Conservation (phyloP, 2,888 invertebrate species). For the Calameuta filiformis region DNA sequence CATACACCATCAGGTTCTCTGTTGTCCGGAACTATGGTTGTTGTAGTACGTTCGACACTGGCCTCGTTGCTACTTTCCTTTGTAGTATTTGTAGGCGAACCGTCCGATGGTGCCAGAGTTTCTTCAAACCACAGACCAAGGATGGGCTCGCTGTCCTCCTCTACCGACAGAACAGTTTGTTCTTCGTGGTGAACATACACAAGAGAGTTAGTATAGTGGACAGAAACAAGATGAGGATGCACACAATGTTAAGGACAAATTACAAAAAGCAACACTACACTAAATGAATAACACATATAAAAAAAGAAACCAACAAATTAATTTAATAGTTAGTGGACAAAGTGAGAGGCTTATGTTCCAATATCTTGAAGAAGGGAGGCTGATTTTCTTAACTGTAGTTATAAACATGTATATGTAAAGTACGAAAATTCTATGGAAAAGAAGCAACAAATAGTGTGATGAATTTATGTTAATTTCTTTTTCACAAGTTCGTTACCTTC, state of each 20-base stretch:
- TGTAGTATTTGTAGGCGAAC: conserved; percentile 70
- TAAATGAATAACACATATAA: not conserved
- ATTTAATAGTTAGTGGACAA: not conserved
- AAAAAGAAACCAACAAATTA: not conserved
- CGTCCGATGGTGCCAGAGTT: conserved; percentile 84
- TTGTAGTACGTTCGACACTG: conserved; percentile 68
- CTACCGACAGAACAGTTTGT: conserved; percentile 66
- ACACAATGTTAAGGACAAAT: not conserved
- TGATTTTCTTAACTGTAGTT: not conserved
- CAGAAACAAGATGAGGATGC: conserved; percentile 37
- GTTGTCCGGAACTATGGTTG: conserved; percentile 78
- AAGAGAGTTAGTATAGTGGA: conserved; percentile 50
- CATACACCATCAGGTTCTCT: conserved; percentile 80
- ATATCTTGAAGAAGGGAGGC: not conserved
- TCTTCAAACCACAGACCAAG: conserved; percentile 96
- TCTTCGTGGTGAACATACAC: conserved; percentile 54
- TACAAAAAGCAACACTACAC: not conserved
- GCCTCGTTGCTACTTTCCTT: conserved; percentile 68
- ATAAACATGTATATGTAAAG: not conserved
- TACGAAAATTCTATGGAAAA: not conserved
- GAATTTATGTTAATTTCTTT: conserved; percentile 61
- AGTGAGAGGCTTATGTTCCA: conserved; percentile 18
- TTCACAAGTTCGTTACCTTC: conserved; percentile 72
- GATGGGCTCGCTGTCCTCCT: conserved; percentile 85
- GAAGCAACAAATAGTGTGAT: conserved; percentile 31